These are phyloP conservation scores for Halocynthia aurantium DNA, from an alignment of 23 tunicate genomes.

Conservation along the genomic window DNA sequence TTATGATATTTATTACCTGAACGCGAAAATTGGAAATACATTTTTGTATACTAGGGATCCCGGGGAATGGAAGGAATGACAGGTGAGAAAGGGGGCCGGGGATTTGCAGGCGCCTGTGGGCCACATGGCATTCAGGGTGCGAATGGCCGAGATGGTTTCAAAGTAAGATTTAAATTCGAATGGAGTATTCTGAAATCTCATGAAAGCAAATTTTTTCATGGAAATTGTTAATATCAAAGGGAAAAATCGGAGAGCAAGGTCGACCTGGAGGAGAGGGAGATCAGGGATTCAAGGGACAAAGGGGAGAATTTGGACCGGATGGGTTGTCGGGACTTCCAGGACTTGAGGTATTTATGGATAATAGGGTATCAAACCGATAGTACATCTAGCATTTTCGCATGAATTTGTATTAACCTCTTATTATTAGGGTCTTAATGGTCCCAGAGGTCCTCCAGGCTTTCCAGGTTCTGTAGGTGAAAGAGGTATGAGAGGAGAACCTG, in stretches of 20 bases:
- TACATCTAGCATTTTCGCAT: neutral
- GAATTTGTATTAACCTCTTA: neutral
- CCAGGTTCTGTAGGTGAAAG: constrained; percentile 26
- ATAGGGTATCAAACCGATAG: neutral
- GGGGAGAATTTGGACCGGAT: constrained; percentile 29
- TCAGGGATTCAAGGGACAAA: constrained; percentile 60
- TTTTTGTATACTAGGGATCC: constrained; percentile 36
- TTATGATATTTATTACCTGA: neutral
- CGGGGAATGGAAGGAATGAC: constrained; percentile 51
- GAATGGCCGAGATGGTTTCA: constrained; percentile 54
- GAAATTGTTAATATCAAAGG: constrained; percentile 26
- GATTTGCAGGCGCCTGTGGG: constrained; percentile 71
- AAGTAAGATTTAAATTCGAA: constrained; percentile 16
- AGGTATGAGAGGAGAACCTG: constrained; percentile 19
- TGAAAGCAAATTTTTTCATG: neutral
- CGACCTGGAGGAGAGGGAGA: constrained; percentile 39
- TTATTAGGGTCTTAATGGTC: constrained; percentile 52
- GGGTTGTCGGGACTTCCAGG: constrained; percentile 64
- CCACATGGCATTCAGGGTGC: constrained; percentile 61
- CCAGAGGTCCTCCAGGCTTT: constrained; percentile 57
- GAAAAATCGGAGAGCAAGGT: constrained; percentile 62
- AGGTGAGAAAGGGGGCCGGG: constrained; percentile 76
- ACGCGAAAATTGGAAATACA: neutral
- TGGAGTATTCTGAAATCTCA: neutral
- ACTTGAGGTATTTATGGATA: constrained; percentile 15